A percentile compares a stretch with the other conserved stretches of the same genome.
Conservation (phyloP, 2,113 vertebrate genomes). For the Centropristis striata region DNA sequence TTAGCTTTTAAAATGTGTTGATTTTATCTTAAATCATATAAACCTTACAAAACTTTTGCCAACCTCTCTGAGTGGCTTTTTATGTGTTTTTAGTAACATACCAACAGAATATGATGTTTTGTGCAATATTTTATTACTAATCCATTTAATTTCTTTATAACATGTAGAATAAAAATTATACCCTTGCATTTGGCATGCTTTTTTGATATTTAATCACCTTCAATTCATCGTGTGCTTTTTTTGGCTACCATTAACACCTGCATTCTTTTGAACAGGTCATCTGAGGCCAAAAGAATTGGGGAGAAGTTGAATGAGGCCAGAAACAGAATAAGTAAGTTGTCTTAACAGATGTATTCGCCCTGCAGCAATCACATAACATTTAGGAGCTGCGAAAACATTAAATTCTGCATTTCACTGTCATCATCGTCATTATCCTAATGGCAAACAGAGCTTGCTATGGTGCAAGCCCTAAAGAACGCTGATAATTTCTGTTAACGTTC, state of each 20-base stretch:
- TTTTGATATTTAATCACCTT: not conserved
- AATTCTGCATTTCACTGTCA: constrained; percentile 15
- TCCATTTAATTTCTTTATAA: not conserved
- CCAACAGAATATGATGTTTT: not conserved
- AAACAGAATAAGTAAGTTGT: constrained; percentile 92
- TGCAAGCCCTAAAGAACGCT: not conserved
- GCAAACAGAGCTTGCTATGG: constrained; percentile 19
- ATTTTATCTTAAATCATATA: not conserved
- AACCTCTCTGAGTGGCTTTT: not conserved
- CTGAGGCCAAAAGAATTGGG: constrained; percentile 91
- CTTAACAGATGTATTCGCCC: constrained; percentile 11
- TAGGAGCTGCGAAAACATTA: constrained; percentile 36
- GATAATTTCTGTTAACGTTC: constrained; percentile 5
- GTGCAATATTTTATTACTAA: not conserved
- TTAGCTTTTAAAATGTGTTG: not conserved
- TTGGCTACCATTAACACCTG: constrained; percentile 8
- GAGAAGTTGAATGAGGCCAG: constrained; percentile 88
- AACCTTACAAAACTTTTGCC: not conserved
- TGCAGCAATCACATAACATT: constrained; percentile 19
- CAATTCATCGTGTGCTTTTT: not conserved
- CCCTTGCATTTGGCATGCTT: not conserved
- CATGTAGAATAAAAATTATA: not conserved
- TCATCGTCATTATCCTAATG: constrained; percentile 28
- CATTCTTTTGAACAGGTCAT: constrained; percentile 83
- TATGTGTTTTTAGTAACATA: not conserved